Percentiles rank a stretch among this genome's conserved stretches.
Conservation (phyloP, 2,113 vertebrate genomes). For the Sylvia atricapilla region DNA sequence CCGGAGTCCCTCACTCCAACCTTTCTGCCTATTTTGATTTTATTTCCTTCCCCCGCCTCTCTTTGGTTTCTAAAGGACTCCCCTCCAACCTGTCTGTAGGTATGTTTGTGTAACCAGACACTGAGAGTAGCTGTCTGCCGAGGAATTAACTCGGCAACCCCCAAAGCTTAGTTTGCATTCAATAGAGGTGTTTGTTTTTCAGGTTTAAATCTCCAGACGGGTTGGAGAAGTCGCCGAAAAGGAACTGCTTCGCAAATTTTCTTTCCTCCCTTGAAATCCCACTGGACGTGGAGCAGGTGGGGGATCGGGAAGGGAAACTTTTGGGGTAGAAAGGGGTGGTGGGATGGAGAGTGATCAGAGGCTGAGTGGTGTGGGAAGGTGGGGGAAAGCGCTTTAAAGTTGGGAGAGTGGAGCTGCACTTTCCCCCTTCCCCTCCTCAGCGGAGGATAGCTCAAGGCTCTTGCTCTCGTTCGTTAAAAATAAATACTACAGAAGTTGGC, state of each 20-base stretch:
- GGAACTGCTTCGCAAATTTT: slow-evolving; percentile 49
- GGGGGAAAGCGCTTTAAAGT: not conserved
- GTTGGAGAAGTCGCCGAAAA: slow-evolving; percentile 49
- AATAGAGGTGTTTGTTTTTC: slow-evolving; percentile 66
- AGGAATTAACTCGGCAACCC: slow-evolving; percentile 32
- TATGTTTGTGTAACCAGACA: slow-evolving; percentile 76
- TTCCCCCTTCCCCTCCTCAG: not conserved
- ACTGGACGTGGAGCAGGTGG: slow-evolving; percentile 65
- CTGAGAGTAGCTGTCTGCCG: slow-evolving; percentile 70
- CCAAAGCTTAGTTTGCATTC: slow-evolving; percentile 65
- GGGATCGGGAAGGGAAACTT: not conserved
- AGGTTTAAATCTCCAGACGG: slow-evolving; percentile 62
- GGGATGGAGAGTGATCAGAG: not conserved
- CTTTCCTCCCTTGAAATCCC: slow-evolving; percentile 9
- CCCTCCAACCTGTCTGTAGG: slow-evolving; percentile 68
- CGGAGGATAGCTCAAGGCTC: not conserved
- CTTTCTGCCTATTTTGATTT: not conserved
- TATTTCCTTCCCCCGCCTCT: not conserved
- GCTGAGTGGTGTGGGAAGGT: not conserved
- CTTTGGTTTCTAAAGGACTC: slow-evolving; percentile 16
- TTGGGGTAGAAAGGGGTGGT: not conserved
- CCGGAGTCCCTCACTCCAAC: not conserved
- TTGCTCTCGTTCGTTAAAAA: slow-evolving; percentile 45
- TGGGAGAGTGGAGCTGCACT: not conserved
- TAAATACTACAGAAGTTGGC: slow-evolving; percentile 53